Evolutionary conservation across 2,113 vertebrate species (phyloP), one percentile per base, ranked within the genome.

Genomic region (Larimichthys crocea): DNA sequence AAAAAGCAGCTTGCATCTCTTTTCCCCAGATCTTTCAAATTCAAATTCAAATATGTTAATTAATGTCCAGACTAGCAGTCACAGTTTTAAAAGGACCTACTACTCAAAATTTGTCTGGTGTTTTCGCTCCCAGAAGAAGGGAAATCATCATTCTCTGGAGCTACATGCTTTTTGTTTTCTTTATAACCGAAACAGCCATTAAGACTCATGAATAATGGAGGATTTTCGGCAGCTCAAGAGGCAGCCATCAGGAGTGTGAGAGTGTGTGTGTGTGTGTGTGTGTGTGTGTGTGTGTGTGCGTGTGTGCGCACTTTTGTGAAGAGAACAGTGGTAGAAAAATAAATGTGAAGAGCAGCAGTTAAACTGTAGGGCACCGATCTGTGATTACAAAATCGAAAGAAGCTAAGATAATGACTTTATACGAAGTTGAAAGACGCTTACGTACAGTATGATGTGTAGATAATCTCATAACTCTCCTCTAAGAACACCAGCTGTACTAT

Each of bases 181-280:
- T 69, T 85, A 65, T 50, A 64, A 84, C 61, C 48, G 63, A 86
- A 74, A 69, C 48, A 77, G 44, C 76, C 49, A 86, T 89, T 87
- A 88, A 49, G 49, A 55, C 44, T 88, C 76, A 89, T 86, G 68
- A 86, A 91, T 92, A 91, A 88, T 88, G 56, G 61, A 88, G 49
- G 26, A 22, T 40, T 65, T 70, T 68, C 71, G 71, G 31, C 77
- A 83, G 84, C 65, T 62, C 49, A 64, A 61, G 64, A 76, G 74
- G 70, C 52, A 53, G 71, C 46, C 69, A 35, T 74, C 35, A 55
- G 19, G 55, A 29, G 73, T 67, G 83, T 65, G 81, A 79, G 79
- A 79, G 72, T 44, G 50, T 53, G 80, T 61, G 46, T 74, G 59
- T 65, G 53, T 68, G 26, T 74, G 60, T 74, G 49, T 71, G 52